These are phyloP conservation scores for Aporrectodea caliginosa DNA, from an alignment of 1,140 invertebrate species.

Conservation along the genomic window DNA sequence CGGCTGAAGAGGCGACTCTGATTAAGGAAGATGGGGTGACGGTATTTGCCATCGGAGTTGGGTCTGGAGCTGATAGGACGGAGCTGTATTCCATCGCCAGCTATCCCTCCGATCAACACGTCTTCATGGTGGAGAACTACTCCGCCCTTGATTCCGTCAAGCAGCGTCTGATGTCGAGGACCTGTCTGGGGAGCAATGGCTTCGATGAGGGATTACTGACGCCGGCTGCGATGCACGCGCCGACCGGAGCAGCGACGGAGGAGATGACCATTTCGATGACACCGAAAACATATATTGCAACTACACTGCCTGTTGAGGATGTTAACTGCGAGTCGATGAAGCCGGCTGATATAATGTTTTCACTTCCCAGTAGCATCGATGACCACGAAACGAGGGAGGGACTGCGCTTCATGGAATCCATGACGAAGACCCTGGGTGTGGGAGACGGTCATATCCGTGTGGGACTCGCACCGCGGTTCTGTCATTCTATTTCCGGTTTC, in stretches of 20 bases:
- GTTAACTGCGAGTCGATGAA: neutral
- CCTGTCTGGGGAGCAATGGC: constrained; percentile 2
- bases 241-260: neutral
- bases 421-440: neutral
- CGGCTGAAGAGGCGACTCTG: constrained; percentile 17
- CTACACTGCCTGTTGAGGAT: too few relatives aligned
- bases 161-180: neutral
- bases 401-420: neutral
- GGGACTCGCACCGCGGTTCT: neutral
- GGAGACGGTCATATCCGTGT: neutral
- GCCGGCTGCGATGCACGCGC: neutral
- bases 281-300: too few relatives aligned
- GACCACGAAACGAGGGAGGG: neutral
- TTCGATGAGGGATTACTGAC: constrained; percentile 2
- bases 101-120: constrained; percentile 22
- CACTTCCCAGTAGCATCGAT: neutral
- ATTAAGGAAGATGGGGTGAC: constrained; percentile 17
- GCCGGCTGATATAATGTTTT: neutral
- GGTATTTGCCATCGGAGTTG: constrained; percentile 33
- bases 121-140: constrained; percentile 23
- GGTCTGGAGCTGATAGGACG: constrained; percentile 5
- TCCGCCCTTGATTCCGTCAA: neutral
- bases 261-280: too few relatives aligned
- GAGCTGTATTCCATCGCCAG: constrained; percentile 31
- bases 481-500: neutral